Evolutionary conservation across 2,113 vertebrate genomes (phyloP).

Genomic region (Hirundichthys speculiger): DNA sequence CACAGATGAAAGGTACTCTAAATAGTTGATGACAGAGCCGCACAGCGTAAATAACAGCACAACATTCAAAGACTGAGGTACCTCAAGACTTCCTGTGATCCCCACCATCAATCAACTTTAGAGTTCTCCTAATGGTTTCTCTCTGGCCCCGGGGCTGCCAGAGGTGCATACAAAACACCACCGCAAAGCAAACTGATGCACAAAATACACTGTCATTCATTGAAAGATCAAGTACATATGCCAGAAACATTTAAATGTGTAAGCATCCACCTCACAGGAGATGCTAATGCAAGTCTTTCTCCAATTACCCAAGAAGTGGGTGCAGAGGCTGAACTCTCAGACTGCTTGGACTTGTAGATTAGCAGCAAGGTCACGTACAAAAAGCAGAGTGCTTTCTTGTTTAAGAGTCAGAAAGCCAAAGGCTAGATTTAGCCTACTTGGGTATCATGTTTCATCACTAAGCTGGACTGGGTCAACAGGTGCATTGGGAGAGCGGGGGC

Average conservation of each 20-base stretch:
- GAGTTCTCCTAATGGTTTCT: slow-evolving; percentile 67
- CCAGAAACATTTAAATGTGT: slow-evolving; percentile 62
- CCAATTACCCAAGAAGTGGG: slow-evolving; percentile 49
- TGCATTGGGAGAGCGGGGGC: slow-evolving; percentile 48
- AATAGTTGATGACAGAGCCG: slow-evolving; percentile 39
- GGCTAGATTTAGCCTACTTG: slow-evolving; percentile 57
- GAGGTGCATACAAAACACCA: slow-evolving; percentile 62
- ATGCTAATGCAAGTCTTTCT: slow-evolving; percentile 41
- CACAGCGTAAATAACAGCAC: slow-evolving; percentile 46
- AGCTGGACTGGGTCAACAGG: slow-evolving; percentile 68
- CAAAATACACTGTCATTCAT: slow-evolving; percentile 45
- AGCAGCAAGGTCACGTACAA: slow-evolving; percentile 61
- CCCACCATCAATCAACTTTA: slow-evolving; percentile 72
- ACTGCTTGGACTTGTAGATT: slow-evolving; percentile 63
- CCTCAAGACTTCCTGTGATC: slow-evolving; percentile 69
- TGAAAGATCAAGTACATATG: slow-evolving; percentile 45
- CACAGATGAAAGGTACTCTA: slow-evolving; percentile 42
- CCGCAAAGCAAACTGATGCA: slow-evolving; percentile 47
- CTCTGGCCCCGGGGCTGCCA: slow-evolving; percentile 48
- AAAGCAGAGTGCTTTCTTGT: slow-evolving; percentile 53
- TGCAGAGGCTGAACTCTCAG: slow-evolving; percentile 7
- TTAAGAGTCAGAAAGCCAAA: slow-evolving; percentile 53
- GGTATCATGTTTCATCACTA: slow-evolving; percentile 64
- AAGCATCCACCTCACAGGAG: slow-evolving; percentile 8
- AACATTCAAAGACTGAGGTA: slow-evolving; percentile 61